Percentiles rank a stretch among this genome's conserved stretches.
phyloP scores from a whole-genome alignment of 37 sponge, comb jelly and placozoan genomes.

The Oscarella lobularis region DNA sequence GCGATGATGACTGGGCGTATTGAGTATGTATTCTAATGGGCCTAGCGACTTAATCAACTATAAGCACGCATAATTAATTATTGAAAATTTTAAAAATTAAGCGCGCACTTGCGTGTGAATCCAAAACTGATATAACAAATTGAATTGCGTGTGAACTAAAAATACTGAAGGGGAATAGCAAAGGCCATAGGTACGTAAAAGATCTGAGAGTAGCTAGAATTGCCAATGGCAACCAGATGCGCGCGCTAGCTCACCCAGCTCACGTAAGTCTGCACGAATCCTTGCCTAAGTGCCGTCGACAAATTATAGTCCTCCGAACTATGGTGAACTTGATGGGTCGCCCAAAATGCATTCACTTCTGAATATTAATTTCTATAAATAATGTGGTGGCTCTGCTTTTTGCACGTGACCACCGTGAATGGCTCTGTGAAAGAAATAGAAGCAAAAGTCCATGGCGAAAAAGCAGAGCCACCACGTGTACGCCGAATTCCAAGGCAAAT shows the following conservation, averaged over 20 bases:
- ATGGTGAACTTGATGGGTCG: constrained; percentile 86
- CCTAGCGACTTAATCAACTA: constrained; percentile 53
- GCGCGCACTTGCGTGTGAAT: constrained; percentile 97
- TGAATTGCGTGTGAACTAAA: constrained; percentile 72
- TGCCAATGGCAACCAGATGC: too few species aligned
- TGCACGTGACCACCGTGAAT: constrained; percentile 64
- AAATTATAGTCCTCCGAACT: constrained; percentile 92
- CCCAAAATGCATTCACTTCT: too few species aligned
- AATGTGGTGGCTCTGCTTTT: too few species aligned
- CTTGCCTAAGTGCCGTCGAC: constrained; percentile 80
- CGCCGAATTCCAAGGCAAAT: constrained; percentile 76
- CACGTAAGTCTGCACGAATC: constrained; percentile 47
- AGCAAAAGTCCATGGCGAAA: constrained; percentile 46
- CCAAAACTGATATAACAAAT: constrained; percentile 94
- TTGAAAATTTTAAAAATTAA: too few species aligned
- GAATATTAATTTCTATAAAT: constrained; percentile 57
- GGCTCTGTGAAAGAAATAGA: constrained; percentile 75
- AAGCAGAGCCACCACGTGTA: constrained; percentile 74
- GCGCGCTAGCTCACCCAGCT: too few species aligned
- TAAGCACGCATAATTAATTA: too few species aligned
- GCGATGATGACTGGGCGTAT: constrained; percentile 91
- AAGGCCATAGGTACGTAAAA: constrained; percentile 80
- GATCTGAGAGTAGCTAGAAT: constrained; percentile 59
- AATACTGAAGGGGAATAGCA: constrained; percentile 66
- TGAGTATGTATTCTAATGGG: constrained; percentile 79